Percentiles rank a stretch among this genome's conserved stretches.
Evolutionary conservation across 2,888 invertebrate genomes (phyloP).

Genomic region (Autographa pulchrina): DNA sequence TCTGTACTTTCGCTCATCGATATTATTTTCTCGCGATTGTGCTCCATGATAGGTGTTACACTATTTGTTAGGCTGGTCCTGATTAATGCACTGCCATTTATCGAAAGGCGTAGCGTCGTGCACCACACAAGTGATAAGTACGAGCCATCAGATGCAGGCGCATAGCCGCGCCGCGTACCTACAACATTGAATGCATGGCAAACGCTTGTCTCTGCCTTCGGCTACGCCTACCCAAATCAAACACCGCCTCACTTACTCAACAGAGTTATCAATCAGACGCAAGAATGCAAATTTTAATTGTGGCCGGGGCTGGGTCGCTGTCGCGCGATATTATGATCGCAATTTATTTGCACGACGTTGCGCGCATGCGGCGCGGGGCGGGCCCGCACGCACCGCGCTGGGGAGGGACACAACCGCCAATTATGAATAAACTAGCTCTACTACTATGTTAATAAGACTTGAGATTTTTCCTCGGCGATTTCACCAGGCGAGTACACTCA

Average conservation of each 20-base stretch:
- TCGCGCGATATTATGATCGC: conserved; percentile 80
- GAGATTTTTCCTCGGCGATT: conserved; percentile 87
- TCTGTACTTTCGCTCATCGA: conserved; percentile 7
- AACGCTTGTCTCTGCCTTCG: conserved; percentile 43
- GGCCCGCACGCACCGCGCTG: conserved; percentile 71
- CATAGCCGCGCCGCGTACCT: conserved; percentile 17
- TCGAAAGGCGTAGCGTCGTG: neutral
- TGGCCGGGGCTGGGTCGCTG: conserved; percentile 73
- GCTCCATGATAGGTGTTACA: conserved; percentile 7
- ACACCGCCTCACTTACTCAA: conserved; percentile 78
- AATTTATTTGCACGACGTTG: conserved; percentile 77
- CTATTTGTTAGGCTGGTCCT: neutral
- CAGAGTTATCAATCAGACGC: conserved; percentile 86
- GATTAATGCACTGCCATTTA: conserved; percentile 7
- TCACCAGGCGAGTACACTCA: conserved; percentile 82
- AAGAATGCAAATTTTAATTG: conserved; percentile 88
- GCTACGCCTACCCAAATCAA: conserved; percentile 71
- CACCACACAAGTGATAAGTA: conserved; percentile 12
- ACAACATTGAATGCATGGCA: conserved; percentile 48
- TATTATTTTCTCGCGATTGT: conserved; percentile 14
- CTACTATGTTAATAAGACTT: conserved; percentile 86
- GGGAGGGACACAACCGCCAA: conserved; percentile 83
- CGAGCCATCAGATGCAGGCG: conserved; percentile 23
- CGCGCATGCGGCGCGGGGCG: conserved; percentile 71
- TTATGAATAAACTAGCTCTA: conserved; percentile 88